These are phyloP conservation scores for Corydoras maculifer DNA, from an alignment of 2,113 vertebrate genomes.

Conservation along the genomic window DNA sequence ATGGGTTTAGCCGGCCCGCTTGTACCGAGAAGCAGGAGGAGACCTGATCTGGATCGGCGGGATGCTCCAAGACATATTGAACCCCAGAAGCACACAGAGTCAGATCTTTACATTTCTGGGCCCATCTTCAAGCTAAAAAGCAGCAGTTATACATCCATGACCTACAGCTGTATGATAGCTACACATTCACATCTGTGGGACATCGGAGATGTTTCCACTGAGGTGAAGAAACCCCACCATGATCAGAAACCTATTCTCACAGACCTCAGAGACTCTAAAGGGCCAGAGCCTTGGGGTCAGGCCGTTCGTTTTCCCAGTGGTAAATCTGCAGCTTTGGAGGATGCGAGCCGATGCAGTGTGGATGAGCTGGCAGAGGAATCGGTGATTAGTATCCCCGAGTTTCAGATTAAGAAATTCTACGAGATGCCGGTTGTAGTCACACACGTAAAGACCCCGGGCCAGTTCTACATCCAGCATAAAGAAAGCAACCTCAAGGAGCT, in stretches of 20 bases:
- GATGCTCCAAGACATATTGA: neutral
- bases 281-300: neutral
- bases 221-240: neutral
- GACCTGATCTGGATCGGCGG: conserved; percentile 9
- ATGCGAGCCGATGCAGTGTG: too few species aligned
- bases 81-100: neutral
- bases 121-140: conserved; percentile 55
- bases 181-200: conserved; percentile 67
- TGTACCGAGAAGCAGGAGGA: conserved; percentile 20
- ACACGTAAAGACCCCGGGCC: conserved; percentile 52
- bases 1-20: neutral
- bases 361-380: neutral
- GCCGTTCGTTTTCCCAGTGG: too few species aligned
- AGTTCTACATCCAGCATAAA: conserved; percentile 60
- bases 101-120: conserved; percentile 7
- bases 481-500: conserved; percentile 44
- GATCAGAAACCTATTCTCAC: neutral
- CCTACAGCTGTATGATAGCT: conserved; percentile 55
- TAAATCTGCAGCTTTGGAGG: too few species aligned
- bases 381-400: conserved; percentile 49
- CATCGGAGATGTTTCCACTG: conserved; percentile 51
- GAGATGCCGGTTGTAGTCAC: conserved; percentile 62
- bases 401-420: conserved; percentile 55
- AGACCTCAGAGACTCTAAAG: neutral
- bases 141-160: conserved; percentile 36